Evolutionary conservation across 2,113 vertebrate genomes (phyloP).

Genomic region (Phainopepla nitens): DNA sequence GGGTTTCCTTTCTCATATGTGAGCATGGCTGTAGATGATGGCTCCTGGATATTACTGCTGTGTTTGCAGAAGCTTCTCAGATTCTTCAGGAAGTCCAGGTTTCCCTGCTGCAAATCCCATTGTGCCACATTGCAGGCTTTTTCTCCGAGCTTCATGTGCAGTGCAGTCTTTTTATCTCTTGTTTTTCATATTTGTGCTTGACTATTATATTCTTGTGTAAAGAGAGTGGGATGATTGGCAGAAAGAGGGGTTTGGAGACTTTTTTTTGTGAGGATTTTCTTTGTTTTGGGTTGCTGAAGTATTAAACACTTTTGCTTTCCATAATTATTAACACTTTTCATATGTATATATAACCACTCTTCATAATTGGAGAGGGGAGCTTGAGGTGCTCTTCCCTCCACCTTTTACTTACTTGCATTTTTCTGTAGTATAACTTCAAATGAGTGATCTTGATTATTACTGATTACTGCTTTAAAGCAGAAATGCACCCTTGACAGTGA

Average conservation of each 20-base stretch:
- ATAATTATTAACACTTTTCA: accelerated
- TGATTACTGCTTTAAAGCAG: background rate
- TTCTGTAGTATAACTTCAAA: background rate
- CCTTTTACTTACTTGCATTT: background rate
- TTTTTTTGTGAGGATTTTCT: background rate
- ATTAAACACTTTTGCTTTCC: background rate
- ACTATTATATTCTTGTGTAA: background rate
- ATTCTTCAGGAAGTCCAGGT: conserved; percentile 19
- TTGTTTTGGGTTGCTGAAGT: background rate
- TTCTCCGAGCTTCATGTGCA: background rate
- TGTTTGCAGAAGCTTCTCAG: background rate
- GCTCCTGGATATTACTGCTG: background rate
- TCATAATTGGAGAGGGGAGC: accelerated
- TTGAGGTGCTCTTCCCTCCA: background rate
- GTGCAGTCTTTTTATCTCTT: background rate
- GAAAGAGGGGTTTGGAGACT: background rate
- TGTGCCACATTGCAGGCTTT: background rate
- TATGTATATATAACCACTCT: background rate
- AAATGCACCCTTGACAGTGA: background rate
- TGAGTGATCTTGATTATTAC: background rate
- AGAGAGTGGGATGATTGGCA: background rate
- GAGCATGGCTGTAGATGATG: background rate
- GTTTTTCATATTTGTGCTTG: background rate
- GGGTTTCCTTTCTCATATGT: background rate
- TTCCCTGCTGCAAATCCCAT: background rate